Conservation (phyloP, 2,797 vertebrate genomes). For the Gymnopithys bicolor region DNA sequence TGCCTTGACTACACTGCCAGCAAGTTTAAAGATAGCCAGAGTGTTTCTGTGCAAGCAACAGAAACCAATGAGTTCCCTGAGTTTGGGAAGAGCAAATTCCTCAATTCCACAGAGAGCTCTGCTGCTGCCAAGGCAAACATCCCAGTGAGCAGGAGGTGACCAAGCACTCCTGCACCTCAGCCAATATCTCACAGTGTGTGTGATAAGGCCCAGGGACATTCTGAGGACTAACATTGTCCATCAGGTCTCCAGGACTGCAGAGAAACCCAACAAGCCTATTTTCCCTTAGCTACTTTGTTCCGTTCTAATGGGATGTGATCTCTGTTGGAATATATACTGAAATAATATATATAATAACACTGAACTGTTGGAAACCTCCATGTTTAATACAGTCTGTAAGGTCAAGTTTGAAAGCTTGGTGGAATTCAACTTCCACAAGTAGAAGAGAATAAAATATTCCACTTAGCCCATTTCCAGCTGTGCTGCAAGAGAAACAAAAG, state of each 20-base stretch:
- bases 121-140: neutral
- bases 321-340: neutral
- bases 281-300: neutral
- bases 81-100: neutral
- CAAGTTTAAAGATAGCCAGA: neutral
- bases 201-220: neutral
- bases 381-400: neutral
- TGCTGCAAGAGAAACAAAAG: neutral
- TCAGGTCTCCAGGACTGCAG: neutral
- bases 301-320: neutral
- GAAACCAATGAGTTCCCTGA: neutral
- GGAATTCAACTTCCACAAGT: neutral
- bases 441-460: neutral
- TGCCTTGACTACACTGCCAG: slow-evolving; percentile 26
- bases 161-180: neutral
- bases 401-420: neutral
- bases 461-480: neutral
- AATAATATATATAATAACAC: no score
- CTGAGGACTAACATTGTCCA: neutral
- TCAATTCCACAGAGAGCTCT: neutral
- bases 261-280: neutral
- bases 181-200: neutral
- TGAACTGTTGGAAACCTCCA: neutral
- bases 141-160: slow-evolving; percentile 1
- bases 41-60: neutral